These are phyloP conservation scores for Chunga burmeisteri DNA, from an alignment of 2,113 vertebrate genomes.

Conservation along the genomic window DNA sequence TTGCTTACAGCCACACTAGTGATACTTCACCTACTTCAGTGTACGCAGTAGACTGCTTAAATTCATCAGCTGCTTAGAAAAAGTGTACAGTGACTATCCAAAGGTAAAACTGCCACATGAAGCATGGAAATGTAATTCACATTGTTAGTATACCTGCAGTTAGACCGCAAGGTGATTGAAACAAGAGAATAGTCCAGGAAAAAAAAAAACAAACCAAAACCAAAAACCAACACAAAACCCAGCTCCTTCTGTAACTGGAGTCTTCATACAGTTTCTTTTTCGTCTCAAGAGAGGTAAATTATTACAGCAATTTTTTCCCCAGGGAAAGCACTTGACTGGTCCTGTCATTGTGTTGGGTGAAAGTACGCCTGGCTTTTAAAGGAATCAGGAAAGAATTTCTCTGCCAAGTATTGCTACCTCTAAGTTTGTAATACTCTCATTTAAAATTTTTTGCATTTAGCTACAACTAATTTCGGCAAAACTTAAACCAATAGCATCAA, in stretches of 20 bases:
- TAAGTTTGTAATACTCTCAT: background rate
- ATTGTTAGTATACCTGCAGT: background rate
- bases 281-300: background rate
- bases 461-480: background rate
- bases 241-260: background rate
- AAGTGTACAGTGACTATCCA: background rate
- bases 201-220: background rate
- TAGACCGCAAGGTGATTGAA: background rate
- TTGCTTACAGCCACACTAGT: background rate
- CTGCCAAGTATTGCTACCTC: background rate
- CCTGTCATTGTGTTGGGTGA: background rate
- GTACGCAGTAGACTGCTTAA: background rate
- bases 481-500: background rate
- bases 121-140: background rate
- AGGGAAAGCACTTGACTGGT: background rate
- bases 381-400: background rate
- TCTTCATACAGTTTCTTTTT: background rate
- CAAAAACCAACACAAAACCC: too few relatives aligned
- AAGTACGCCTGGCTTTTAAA: background rate
- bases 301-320: background rate
- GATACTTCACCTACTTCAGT: background rate
- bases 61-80: background rate
- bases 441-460: background rate
- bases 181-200: background rate
- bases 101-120: background rate